These are phyloP conservation scores for Drosophila subsilvestris DNA, from an alignment of 2,888 invertebrate genomes.

Conservation along the genomic window DNA sequence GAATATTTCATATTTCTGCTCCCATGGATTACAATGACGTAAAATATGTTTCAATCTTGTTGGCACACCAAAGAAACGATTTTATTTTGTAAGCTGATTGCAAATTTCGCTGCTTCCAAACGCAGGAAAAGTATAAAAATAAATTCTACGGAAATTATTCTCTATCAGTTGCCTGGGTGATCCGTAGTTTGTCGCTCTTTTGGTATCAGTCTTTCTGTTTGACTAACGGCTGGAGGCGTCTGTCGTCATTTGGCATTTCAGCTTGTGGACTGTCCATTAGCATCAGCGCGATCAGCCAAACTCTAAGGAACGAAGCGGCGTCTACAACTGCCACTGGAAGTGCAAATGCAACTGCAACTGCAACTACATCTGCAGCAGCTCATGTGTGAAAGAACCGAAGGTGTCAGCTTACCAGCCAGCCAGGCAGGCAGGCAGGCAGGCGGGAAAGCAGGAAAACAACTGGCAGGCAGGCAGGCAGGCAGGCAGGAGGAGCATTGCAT, in stretches of 20 bases:
- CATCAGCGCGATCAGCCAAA: conserved; percentile 51
- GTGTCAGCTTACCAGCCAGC: conserved; percentile 60
- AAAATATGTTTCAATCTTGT: neutral
- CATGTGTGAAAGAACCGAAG: conserved; percentile 42
- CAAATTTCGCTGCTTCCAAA: too few relatives aligned
- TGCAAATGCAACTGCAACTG: conserved; percentile 27
- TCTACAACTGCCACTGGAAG: conserved; percentile 1
- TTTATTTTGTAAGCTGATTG: neutral
- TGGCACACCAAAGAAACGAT: neutral
- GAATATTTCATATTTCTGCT: neutral
- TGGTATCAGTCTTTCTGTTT: conserved; percentile 19
- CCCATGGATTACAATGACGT: neutral
- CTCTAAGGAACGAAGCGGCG: conserved; percentile 4
- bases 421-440: conserved; percentile 29
- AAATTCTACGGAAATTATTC: too few relatives aligned
- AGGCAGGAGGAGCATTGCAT: neutral
- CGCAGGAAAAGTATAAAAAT: too few relatives aligned
- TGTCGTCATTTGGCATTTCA: conserved; percentile 51
- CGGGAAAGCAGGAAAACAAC: conserved; percentile 12
- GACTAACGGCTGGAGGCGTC: conserved; percentile 30
- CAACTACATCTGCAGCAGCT: neutral
- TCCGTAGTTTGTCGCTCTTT: conserved; percentile 9
- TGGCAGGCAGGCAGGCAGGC: conserved; percentile 18
- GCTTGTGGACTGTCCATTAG: conserved; percentile 71
- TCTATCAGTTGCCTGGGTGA: neutral